Conservation (phyloP, 1,140 invertebrate species). For the Scaptodrosophila lebanonensis region DNA sequence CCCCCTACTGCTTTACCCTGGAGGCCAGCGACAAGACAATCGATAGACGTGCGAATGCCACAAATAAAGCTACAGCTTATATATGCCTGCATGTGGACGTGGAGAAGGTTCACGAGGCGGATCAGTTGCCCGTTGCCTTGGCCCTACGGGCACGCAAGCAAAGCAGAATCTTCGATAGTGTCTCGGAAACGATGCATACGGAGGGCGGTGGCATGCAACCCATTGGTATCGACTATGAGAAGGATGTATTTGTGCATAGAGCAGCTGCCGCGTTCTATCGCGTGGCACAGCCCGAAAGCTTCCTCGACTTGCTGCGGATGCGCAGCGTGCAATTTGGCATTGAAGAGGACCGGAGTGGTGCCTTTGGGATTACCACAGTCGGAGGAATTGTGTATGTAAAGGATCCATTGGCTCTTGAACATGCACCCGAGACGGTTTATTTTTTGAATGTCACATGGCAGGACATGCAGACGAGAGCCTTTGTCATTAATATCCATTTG, state of each 20-base stretch:
- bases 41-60: constrained; percentile 8
- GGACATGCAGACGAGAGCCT: constrained; percentile 44
- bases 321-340: constrained; percentile 49
- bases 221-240: constrained; percentile 47
- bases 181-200: constrained; percentile 19
- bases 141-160: constrained; percentile 44
- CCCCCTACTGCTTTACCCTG: constrained; percentile 56
- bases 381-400: constrained; percentile 81
- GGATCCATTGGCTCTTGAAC: constrained; percentile 74
- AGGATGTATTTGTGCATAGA: constrained; percentile 71
- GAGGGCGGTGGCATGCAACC: constrained; percentile 1
- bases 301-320: constrained; percentile 36
- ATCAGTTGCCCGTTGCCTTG: constrained; percentile 40
- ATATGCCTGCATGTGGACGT: constrained; percentile 59
- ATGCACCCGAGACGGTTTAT: constrained; percentile 69
- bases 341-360: constrained; percentile 57
- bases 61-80: constrained; percentile 42
- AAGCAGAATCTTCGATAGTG: constrained; percentile 36
- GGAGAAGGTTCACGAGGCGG: constrained; percentile 43
- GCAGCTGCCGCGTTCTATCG: constrained; percentile 73
- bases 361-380: constrained; percentile 79
- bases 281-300: constrained; percentile 72
- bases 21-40: constrained; percentile 59
- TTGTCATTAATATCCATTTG: constrained; percentile 77
- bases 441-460: constrained; percentile 78